phyloP scores from a whole-genome alignment of 2,113 vertebrate species.

The Ictidomys tridecemlineatus region DNA sequence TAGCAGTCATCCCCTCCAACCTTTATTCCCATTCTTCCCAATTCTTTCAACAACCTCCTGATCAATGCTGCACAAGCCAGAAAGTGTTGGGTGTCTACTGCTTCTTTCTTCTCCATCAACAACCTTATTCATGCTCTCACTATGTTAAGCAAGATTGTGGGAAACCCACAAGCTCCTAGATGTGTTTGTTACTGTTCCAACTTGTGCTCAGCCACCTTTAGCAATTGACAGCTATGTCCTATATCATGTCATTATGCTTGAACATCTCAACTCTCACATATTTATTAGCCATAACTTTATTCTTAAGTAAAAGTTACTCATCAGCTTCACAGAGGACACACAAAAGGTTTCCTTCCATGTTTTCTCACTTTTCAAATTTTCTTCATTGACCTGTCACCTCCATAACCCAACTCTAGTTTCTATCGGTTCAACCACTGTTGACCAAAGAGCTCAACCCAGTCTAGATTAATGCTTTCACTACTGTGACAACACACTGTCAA shows the following conservation, averaged over 20 bases:
- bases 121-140: too few species aligned
- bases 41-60: not conserved
- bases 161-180: too few species aligned
- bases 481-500: not conserved
- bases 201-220: not conserved
- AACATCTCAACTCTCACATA: not conserved
- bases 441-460: not conserved
- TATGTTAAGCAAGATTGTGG: not conserved
- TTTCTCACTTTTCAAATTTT: not conserved
- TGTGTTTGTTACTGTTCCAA: not conserved
- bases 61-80: too few species aligned
- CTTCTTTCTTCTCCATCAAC: too few species aligned
- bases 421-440: not conserved
- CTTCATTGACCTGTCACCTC: not conserved
- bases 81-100: too few species aligned
- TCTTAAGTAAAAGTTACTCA: not conserved
- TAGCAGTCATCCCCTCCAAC: not conserved
- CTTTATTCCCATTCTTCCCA: too few species aligned
- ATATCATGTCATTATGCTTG: not conserved
- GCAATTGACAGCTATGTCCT: not conserved
- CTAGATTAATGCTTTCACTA: not conserved
- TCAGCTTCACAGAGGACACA: not conserved
- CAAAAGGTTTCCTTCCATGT: not conserved
- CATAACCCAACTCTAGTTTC: not conserved
- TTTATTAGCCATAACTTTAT: not conserved